Evolutionary conservation across 1,140 invertebrate genomes (phyloP).

Genomic region (Drosophila truncata): DNA sequence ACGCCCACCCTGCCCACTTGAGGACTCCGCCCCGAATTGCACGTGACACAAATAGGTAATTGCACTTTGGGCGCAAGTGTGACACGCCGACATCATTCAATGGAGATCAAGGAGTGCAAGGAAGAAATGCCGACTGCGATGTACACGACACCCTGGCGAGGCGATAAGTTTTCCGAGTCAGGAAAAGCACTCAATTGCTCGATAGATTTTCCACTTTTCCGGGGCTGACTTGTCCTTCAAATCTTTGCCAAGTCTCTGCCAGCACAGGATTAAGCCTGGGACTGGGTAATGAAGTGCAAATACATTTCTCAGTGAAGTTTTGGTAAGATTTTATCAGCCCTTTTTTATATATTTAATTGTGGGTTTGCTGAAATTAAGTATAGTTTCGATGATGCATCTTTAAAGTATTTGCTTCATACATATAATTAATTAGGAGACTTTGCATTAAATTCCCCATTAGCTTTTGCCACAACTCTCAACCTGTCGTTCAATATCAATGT

Average conservation of each 20-base stretch:
- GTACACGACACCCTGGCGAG: constrained; percentile 31
- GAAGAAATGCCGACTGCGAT: constrained; percentile 11
- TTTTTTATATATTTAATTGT: constrained; percentile 7
- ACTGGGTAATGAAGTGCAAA: constrained; percentile 30
- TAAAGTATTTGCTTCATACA: background rate
- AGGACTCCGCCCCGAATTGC: constrained; percentile 31
- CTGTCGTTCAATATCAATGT: constrained; percentile 11
- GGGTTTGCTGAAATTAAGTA: background rate
- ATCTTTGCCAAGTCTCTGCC: background rate
- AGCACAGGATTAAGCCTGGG: background rate
- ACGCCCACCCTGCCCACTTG: constrained; percentile 10
- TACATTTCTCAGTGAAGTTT: constrained; percentile 1
- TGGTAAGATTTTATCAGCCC: constrained; percentile 1
- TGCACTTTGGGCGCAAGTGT: constrained; percentile 61
- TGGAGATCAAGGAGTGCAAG: constrained; percentile 29
- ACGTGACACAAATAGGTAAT: constrained; percentile 76
- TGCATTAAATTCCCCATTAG: background rate
- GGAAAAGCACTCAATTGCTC: constrained; percentile 42
- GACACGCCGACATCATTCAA: constrained; percentile 40
- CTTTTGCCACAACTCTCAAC: background rate
- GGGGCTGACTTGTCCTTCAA: background rate
- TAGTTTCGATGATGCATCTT: background rate
- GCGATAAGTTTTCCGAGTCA: constrained; percentile 42
- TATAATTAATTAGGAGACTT: background rate
- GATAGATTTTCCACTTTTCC: constrained; percentile 31